Conservation (phyloP, 2,797 vertebrate species). For the Scomberomorus guttatus region DNA sequence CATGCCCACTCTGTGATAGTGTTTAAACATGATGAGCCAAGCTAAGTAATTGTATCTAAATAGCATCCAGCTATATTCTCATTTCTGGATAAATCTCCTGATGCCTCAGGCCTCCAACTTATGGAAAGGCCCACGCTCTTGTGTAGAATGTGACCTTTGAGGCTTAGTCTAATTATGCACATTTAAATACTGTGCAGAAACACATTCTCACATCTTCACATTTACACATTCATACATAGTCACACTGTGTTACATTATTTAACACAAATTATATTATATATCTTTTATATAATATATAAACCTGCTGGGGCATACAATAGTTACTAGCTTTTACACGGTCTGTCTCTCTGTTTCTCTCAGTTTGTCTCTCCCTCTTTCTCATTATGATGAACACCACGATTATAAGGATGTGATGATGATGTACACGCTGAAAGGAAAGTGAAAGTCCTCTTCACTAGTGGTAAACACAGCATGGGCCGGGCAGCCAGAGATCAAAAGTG, state of each 20-base stretch:
- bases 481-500: slow-evolving; percentile 23
- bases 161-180: slow-evolving; percentile 38
- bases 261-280: too few relatives aligned
- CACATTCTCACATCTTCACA: neutral
- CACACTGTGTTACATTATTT: slow-evolving; percentile 10
- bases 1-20: neutral
- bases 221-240: slow-evolving; percentile 3
- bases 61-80: slow-evolving; percentile 30
- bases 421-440: slow-evolving; percentile 6
- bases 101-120: slow-evolving; percentile 26
- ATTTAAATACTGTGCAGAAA: slow-evolving; percentile 31
- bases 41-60: slow-evolving; percentile 48
- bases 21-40: slow-evolving; percentile 42
- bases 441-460: neutral
- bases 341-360: slow-evolving; percentile 5
- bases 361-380: neutral
- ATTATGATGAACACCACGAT: too few relatives aligned
- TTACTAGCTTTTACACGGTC: neutral
- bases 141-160: slow-evolving; percentile 43
- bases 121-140: neutral
- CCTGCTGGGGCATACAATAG: slow-evolving; percentile 4
- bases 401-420: slow-evolving; percentile 29
- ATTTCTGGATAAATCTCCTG: slow-evolving; percentile 34
- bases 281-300: slow-evolving; percentile 1
- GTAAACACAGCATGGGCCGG: neutral